Base-by-base conservation (phyloP, 2,888 invertebrate species). In the Watsonalla cultraria region DNA sequence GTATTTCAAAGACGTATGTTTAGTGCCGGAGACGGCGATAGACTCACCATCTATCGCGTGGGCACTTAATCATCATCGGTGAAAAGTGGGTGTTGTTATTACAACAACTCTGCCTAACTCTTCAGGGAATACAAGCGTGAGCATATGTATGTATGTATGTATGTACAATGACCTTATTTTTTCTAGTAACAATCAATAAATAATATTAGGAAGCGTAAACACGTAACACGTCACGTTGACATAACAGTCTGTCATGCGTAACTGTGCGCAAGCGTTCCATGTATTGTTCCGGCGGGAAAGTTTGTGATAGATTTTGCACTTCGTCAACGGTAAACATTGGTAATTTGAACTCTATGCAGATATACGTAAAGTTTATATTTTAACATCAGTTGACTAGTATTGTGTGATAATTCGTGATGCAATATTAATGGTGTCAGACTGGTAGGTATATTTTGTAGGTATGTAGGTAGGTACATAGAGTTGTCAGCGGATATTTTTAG, bases 211-310 rank as follows among this genome's bases (percentile, higher is more conserved):
- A 64, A 65, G 55, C 54, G 49, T 24, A 9, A 37, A 57, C 52
- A 59, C 64, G 62, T 65, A 66, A 68, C 55, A 53, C 45, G 59
- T 66, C 68, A 68, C 46, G 59, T 66, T 69, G 70, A 65, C 65
- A 67, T 69, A 68, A 69, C 63, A 51, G 52, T 57, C 61, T 57
- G 61, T 58, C 62, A 63, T 58, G 65, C 63, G 64, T 60, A 46
- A 53, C 58, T 51, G 52, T 47, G 60, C 56, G 56, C 58, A 55
- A 7, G 52, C 54, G 37, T n/a, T 47, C 51, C 51, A 11, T 15
- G 49, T 46, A 56, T 56, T 58, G 58, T 56, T 51, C 35, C 24
- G 51, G 47, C 58, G 54, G 53, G 58, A 59, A 59, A 56, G 58
- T 54, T 37, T 46, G 47, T 11, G 37, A 49, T 49, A 37, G 37